Base-by-base conservation (phyloP, 2,888 invertebrate genomes). In the Cinara cedri region DNA sequence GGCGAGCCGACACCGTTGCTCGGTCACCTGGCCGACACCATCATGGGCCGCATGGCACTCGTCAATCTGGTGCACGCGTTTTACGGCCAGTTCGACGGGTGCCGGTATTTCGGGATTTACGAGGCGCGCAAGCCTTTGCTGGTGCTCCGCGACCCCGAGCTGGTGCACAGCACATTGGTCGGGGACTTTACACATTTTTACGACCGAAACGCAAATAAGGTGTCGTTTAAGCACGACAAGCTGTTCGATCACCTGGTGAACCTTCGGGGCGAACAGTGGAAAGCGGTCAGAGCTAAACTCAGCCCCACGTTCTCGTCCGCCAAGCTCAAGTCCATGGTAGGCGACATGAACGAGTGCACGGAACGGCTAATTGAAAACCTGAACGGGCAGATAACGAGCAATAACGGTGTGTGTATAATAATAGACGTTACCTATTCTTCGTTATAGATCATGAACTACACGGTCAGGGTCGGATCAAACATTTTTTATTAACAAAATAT, bases 191-290 rank as follows among this genome's bases (percentile, higher is more conserved):
- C n/a, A 0, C 46, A 44, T 14, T 76, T 76, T 46, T 3, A 4
- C 66, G 76, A 76, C 46, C 66, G 76, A n/a, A n/a, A 9, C 19
- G 46, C 66, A 6, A 1, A 14, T 66, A 26, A 66, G 11, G 26
- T 24, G 11, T 76, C 76, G 57, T 76, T 68, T 19, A 10, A 49
- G 46, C 55, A 66, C 76, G 74, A 81, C 24, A 55, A 63, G 11
- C 75, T 81, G 68, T 81, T 68, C 46, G 65, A 81, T 6, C 66
- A 81, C 6, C 13, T 81, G 68, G 66, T 81, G 24, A 68, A 81
- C 24, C 11, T 76, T 13, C 76, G 75, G 0, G 81, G 81, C 6
- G 66, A 55, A 8, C 44, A 51, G 26, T 81, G 81, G 81, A 81
- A 81, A 42, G 3, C 55, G 16, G n/a, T 76, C 24, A 34, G 74